Conservation (phyloP, 1,140 invertebrate species). For the Micrasema minimum region DNA sequence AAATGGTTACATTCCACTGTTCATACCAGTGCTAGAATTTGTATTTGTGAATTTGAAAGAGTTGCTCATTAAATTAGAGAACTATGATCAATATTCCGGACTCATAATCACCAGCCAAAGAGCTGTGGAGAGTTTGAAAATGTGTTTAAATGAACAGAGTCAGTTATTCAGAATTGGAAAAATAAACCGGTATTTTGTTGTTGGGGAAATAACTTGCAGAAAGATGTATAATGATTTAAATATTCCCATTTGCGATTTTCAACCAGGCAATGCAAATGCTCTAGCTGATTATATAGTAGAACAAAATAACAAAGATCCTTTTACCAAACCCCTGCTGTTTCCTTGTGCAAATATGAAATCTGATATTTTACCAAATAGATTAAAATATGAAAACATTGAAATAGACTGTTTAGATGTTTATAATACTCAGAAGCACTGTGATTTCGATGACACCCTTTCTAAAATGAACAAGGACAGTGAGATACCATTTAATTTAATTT, state of each 20-base stretch:
- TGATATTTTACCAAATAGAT: conserved; percentile 57
- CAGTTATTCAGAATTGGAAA: conserved; percentile 55
- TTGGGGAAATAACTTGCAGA: conserved; percentile 61
- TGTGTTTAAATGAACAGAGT: conserved; percentile 50
- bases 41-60: conserved; percentile 58
- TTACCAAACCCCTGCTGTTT: conserved; percentile 61
- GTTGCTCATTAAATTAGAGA: conserved; percentile 57
- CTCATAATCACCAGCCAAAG: conserved; percentile 64
- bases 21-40: conserved; percentile 56
- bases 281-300: conserved; percentile 59
- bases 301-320: conserved; percentile 53
- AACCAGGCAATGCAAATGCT: conserved; percentile 61
- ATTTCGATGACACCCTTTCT: conserved; percentile 55
- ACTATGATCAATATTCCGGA: conserved; percentile 53
- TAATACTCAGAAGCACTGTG: conserved; percentile 28
- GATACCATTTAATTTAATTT: conserved; percentile 60
- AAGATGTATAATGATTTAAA: conserved; percentile 55
- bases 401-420: conserved; percentile 54
- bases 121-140: conserved; percentile 58
- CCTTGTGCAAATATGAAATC: conserved; percentile 64
- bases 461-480: conserved; percentile 48
- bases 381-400: conserved; percentile 55
- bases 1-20: conserved; percentile 34
- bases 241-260: conserved; percentile 57
- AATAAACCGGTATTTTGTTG: conserved; percentile 61